Evolutionary conservation across 53 echinoderm and acorn worm genomes (phyloP), one percentile per base, ranked within the genome.

Genomic region (Zoroaster sp.): DNA sequence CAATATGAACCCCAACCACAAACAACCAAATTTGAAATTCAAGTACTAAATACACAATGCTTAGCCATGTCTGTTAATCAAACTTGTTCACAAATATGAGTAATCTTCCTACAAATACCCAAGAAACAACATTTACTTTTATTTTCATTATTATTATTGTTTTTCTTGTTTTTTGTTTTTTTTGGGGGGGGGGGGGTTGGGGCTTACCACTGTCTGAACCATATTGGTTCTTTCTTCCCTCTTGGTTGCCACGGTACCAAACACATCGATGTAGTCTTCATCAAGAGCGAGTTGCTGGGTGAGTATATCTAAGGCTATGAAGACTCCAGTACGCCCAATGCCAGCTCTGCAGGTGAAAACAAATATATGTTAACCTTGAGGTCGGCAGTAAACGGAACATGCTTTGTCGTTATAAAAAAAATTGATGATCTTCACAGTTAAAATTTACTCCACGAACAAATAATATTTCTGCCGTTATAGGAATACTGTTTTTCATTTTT

Each of bases 181-280:
- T 44, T 23, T 4, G 45, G 40, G 23, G 30, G 1, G 23, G 20
- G 28, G 28, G 12, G 3, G 6, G 35, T 65, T 18, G 35, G 3
- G 34, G 73, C 92, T 82, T 82, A 97, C 97, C 86, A 85, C 92
- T 18, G 95, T 97, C 89, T 95, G 97, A 28, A 97, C 94, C 97
- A 97, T 97, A 68, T 86, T 82, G 83, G 77, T 88, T 20, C 97
- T 91, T 44, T 97, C 91, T 38, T 87, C 66, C 2, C 99, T 89
- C 63, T 92, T 92, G 3, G 65, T 47, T 5, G 88, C 94, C 53
- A 95, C 91, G 0, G 94, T 91, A 51, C 92, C 89, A 89, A 81
- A 89, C 13, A 95, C 90, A 83, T 95, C 94, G 3, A 94, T 79
- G 68, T 66, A 87, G 35, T 93, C 91, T 35, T 87, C 72, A 6